phyloP scores from a whole-genome alignment of 2,888 invertebrate species.

The Sinopyrophorus schimmeli region DNA sequence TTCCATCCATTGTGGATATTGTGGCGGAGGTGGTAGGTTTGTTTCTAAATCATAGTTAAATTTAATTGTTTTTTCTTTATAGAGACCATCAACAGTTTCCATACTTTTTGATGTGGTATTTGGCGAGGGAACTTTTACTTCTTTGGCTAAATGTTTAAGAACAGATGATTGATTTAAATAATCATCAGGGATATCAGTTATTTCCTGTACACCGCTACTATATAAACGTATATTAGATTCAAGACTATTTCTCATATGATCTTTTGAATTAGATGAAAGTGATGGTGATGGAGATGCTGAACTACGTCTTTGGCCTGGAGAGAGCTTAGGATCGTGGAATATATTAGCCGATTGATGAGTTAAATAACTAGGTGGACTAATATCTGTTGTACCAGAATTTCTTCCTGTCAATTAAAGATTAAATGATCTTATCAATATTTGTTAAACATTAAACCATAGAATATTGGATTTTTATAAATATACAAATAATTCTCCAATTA shows the following conservation, averaged over 20 bases:
- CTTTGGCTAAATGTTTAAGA: conserved; percentile 81
- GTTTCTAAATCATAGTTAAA: conserved; percentile 42
- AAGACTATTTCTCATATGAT: conserved; percentile 38
- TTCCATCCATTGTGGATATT: conserved; percentile 53
- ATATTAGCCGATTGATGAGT: conserved; percentile 43
- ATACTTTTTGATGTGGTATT: conserved; percentile 35
- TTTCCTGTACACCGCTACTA: conserved; percentile 63
- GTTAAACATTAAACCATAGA: no score
- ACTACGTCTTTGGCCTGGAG: conserved; percentile 47
- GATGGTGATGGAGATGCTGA: conserved; percentile 52
- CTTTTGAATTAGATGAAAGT: conserved; percentile 43
- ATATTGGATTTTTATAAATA: no score
- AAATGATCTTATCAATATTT: no score
- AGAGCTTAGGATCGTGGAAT: conserved; percentile 46
- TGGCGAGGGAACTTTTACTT: conserved; percentile 60
- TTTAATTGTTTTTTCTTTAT: conserved; percentile 23
- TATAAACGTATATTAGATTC: conserved; percentile 35
- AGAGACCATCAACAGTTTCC: conserved; percentile 35
- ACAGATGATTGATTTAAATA: conserved; percentile 82
- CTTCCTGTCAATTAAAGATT: conserved; percentile 48
- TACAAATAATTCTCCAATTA: no score
- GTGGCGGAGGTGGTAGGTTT: conserved; percentile 51
- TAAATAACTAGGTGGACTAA: conserved; percentile 41
- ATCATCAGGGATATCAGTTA: conserved; percentile 83
- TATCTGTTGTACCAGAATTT: conserved; percentile 51